Conservation (phyloP, 2,888 invertebrate genomes). For the Acanthosoma haemorrhoidale region DNA sequence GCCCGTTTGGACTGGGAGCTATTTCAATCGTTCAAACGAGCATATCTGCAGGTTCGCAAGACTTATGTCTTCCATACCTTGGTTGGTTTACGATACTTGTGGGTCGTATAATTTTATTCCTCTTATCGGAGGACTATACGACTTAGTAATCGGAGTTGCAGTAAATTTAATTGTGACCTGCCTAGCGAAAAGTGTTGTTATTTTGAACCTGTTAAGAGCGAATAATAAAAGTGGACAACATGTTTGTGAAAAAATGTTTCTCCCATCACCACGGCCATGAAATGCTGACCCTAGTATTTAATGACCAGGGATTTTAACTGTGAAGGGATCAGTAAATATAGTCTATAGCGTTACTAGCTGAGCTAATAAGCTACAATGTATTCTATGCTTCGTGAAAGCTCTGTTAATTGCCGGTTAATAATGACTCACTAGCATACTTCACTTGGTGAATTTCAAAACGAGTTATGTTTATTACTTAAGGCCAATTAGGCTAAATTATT, state of each 20-base stretch:
- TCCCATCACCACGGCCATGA: background rate
- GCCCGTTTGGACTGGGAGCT: too few species aligned
- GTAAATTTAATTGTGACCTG: background rate
- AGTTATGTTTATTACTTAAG: too few species aligned
- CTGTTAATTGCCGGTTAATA: too few species aligned
- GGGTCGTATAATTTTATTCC: conserved; percentile 5
- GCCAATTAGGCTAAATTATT: too few species aligned
- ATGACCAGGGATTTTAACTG: background rate
- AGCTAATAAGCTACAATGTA: too few species aligned
- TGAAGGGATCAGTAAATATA: too few species aligned
- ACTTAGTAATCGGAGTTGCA: background rate
- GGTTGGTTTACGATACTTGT: background rate
- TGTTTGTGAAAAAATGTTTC: background rate
- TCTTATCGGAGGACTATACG: background rate
- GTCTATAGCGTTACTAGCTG: too few species aligned
- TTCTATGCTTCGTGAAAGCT: too few species aligned
- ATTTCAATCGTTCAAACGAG: background rate
- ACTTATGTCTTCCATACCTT: background rate
- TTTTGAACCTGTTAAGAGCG: background rate
- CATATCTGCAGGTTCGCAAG: background rate
- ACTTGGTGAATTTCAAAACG: too few species aligned
- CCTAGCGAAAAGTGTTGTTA: conserved; percentile 5
- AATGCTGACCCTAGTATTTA: background rate
- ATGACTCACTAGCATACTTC: too few species aligned
- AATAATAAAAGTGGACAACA: conserved; percentile 1